These are phyloP conservation scores for Galleria mellonella DNA, from an alignment of 1,140 invertebrate genomes.

Conservation along the genomic window DNA sequence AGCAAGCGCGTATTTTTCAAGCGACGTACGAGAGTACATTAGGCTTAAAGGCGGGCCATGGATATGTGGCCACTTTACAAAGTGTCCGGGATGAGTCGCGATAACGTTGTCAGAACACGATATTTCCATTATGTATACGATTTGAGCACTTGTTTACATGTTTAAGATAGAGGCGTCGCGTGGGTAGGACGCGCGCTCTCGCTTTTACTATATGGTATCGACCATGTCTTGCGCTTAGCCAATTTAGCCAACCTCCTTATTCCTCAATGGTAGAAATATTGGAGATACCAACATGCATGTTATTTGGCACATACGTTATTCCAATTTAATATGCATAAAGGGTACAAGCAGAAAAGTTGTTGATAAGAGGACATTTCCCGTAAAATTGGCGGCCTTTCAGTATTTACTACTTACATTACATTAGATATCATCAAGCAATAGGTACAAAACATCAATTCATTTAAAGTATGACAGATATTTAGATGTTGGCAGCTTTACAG, in stretches of 20 bases:
- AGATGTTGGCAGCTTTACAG: too few species aligned
- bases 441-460: too few species aligned
- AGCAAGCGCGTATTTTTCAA: slow-evolving; percentile 43
- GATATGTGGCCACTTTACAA: slow-evolving; percentile 67
- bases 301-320: too few species aligned
- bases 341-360: too few species aligned
- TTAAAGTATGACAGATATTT: too few species aligned
- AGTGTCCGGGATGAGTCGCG: slow-evolving; percentile 69
- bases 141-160: slow-evolving; percentile 68
- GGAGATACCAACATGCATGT: neutral
- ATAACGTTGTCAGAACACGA: slow-evolving; percentile 72
- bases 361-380: too few species aligned
- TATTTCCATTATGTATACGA: slow-evolving; percentile 75
- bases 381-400: too few species aligned
- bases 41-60: slow-evolving; percentile 42
- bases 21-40: slow-evolving; percentile 46
- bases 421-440: too few species aligned
- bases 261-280: slow-evolving; percentile 6
- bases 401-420: too few species aligned
- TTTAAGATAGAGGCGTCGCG: slow-evolving; percentile 58
- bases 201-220: slow-evolving; percentile 22
- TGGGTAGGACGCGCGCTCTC: slow-evolving; percentile 46
- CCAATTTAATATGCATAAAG: too few species aligned
- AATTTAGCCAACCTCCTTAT: slow-evolving; percentile 24
- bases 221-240: slow-evolving; percentile 30